Evolutionary conservation across 2,797 vertebrate species (phyloP), one percentile per base, ranked within the genome.

Genomic region (Helarctos malayanus): DNA sequence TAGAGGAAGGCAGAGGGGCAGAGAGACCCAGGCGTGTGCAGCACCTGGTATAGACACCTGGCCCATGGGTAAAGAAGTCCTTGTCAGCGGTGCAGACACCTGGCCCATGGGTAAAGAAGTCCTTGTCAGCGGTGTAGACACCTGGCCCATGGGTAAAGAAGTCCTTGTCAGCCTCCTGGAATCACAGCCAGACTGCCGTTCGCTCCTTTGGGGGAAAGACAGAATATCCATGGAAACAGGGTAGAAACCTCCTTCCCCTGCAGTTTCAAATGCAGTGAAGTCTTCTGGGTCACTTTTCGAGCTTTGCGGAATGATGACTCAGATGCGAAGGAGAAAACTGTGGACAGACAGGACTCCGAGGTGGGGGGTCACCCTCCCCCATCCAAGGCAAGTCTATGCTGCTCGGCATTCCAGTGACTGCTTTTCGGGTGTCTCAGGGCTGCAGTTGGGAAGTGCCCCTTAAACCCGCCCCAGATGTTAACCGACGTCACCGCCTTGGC

Each of bases 11-110:
- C 29, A 15, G 5, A 23, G n/a, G 13, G 35, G 45, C 23, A 9
- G 27, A 57, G 32, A 54, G 41, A 4, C 7, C 65, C n/a, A 38
- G 14, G 0, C 0, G 7, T 45, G 23, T 35, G 35, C 4, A 38
- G 49, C 16, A 11, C 23, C 14, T 19, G 81, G 45, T 19, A 2
- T 73, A 45, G 32, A 59, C 35, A 2, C 63, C 63, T n/a, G 29
- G 7, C 4, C 19, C 52, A 9, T 35, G 6, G 18, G 32, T 10
- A 6, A 29, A 41, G 63, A 19, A 2, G 27, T 59, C 47, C 75
- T 83, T 78, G 3, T n/a, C 47, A 7, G 27, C 45, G n/a, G 45
- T 19, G 2, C 59, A 45, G 32, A 59, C 32, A 2, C 63, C 63
- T n/a, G 29, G 7, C 4, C 19, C 52, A 9, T 35, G 6, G 18